phyloP scores from a whole-genome alignment of 2,888 invertebrate species.

The Dioctria rufipes region DNA sequence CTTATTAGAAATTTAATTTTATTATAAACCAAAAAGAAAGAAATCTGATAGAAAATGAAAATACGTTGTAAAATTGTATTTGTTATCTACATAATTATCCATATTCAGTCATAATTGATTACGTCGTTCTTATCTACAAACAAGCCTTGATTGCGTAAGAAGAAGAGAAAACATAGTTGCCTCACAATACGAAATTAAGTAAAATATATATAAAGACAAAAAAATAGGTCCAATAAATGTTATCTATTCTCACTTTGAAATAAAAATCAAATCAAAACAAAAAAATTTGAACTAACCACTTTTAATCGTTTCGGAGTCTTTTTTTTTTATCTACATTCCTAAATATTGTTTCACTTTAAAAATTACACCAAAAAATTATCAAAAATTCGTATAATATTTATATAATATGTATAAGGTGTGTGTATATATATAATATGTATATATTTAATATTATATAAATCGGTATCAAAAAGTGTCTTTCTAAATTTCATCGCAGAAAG shows the following conservation, averaged over 20 bases:
- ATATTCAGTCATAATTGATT: too few species aligned
- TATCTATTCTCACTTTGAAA: neutral
- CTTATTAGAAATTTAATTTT: too few species aligned
- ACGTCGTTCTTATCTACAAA: too few species aligned
- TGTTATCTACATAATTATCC: too few species aligned
- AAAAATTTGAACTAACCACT: slow-evolving; percentile 38
- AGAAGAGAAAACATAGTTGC: too few species aligned
- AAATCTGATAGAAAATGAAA: too few species aligned
- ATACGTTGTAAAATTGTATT: too few species aligned
- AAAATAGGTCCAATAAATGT: too few species aligned
- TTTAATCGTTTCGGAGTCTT: slow-evolving; percentile 25
- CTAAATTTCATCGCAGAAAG: slow-evolving; percentile 34
- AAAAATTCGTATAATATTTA: slow-evolving; percentile 11
- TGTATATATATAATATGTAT: slow-evolving; percentile 44
- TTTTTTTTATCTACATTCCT: slow-evolving; percentile 37
- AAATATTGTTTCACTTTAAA: slow-evolving; percentile 33
- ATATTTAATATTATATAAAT: slow-evolving; percentile 40
- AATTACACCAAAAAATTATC: slow-evolving; percentile 47
- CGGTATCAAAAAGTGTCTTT: slow-evolving; percentile 46
- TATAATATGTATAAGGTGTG: neutral
- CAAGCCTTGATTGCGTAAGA: too few species aligned
- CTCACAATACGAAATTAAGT: too few species aligned
- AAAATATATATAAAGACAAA: too few species aligned
- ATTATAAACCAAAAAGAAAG: too few species aligned
- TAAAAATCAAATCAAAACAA: neutral